Conservation (phyloP, 2,888 invertebrate genomes). For the Synergus itoensis region DNA sequence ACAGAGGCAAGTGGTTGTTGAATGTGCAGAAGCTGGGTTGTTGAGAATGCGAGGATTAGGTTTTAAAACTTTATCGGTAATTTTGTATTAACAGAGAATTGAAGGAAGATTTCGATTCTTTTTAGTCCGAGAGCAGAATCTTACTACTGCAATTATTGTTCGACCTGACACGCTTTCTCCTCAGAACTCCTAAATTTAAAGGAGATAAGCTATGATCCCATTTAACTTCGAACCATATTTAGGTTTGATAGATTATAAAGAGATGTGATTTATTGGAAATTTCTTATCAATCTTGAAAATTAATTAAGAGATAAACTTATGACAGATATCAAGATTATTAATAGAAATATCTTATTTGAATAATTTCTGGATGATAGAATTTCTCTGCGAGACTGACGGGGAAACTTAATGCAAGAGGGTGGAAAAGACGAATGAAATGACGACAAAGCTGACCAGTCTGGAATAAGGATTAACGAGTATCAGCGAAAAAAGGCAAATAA, state of each 20-base stretch:
- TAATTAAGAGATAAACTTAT: too few species aligned
- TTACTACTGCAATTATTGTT: too few species aligned
- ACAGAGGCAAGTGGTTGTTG: not conserved
- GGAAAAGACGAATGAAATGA: constrained; percentile 44
- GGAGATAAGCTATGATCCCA: not conserved
- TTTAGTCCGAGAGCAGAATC: too few species aligned
- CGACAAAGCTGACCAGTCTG: not conserved
- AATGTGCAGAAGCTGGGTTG: not conserved
- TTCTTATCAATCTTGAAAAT: too few species aligned
- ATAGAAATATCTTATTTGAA: not conserved
- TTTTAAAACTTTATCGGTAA: too few species aligned
- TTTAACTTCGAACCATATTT: too few species aligned
- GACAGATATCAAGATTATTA: not conserved
- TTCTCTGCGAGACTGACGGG: not conserved
- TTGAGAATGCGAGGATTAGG: too few species aligned
- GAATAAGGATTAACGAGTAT: constrained; percentile 64
- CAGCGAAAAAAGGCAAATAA: constrained; percentile 64
- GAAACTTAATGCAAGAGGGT: not conserved
- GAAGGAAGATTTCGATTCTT: too few species aligned
- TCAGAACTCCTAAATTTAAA: not conserved
- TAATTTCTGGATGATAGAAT: not conserved
- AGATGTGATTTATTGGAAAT: too few species aligned
- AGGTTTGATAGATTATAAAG: too few species aligned
- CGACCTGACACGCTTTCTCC: not conserved
- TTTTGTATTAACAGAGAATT: too few species aligned